Base-by-base conservation (phyloP, 2,888 invertebrate genomes). In the Cataglyphis rosenhaueri region DNA sequence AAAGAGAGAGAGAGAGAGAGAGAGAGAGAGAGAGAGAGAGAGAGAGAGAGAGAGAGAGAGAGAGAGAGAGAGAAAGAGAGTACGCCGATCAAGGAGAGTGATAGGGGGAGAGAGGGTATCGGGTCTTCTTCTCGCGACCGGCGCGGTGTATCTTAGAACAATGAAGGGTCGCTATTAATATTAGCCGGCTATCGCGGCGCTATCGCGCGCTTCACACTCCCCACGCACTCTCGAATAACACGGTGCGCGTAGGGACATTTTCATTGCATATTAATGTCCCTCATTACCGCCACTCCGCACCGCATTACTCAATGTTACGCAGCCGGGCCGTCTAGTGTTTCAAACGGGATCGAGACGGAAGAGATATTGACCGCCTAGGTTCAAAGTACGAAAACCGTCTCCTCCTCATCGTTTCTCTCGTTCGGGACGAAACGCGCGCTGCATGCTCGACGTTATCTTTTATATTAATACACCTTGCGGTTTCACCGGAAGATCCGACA, bases 231-330 rank as follows among this genome's bases (percentile, higher is more conserved):
- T 92, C 92, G 91, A 91, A 91, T 92, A 93, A 93, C 93, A 93
- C 91, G 91, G 85, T 79, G 89, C 90, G 85, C 91, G 91, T 89
- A 91, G 92, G 93, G 93, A 93, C 93, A 93, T 93, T 94, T 93
- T 93, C 93, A 93, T 93, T 92, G 92, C 89, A 91, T 93, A 94
- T 94, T 93, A 93, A 94, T 94, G 94, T 70, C 83, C 88, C 91
- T 93, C 93, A 92, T 94, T 93, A 92, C 91, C 87, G 90, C 90
- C 92, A 93, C 92, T 93, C 93, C 91, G 88, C 92, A 93, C 93
- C 90, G 92, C 92, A 93, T 93, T 93, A 93, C 89, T 93, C 93
- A 93, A 93, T 93, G 93, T 89, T 92, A 90, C 88, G 88, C 88
- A 78, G 84, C 90, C 85, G 87, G 65, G 81, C 87, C 90, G 92